Conservation (phyloP, 2,797 vertebrate genomes). For the Decapterus maruadsi region DNA sequence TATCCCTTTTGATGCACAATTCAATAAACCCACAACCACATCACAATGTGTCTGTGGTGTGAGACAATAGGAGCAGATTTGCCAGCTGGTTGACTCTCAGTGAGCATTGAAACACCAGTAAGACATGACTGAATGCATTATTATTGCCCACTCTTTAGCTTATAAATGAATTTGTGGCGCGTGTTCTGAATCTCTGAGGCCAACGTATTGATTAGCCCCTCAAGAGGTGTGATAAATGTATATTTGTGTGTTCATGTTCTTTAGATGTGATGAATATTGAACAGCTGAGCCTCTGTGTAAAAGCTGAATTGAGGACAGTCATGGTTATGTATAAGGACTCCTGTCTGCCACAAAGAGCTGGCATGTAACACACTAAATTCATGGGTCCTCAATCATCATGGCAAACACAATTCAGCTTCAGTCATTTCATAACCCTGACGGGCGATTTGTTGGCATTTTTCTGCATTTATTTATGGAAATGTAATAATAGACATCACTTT, state of each 20-base stretch:
- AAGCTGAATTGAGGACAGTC: slow-evolving; percentile 66
- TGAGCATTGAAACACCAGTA: slow-evolving; percentile 69
- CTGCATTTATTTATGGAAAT: slow-evolving; percentile 37
- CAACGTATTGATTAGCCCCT: slow-evolving; percentile 83
- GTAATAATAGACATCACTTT: slow-evolving; percentile 29
- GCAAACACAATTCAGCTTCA: slow-evolving; percentile 47
- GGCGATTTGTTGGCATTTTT: slow-evolving; percentile 30
- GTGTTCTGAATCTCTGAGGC: slow-evolving; percentile 81
- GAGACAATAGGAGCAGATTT: slow-evolving; percentile 72
- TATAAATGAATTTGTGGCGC: slow-evolving; percentile 84
- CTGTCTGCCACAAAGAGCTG: slow-evolving; percentile 53
- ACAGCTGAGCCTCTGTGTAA: slow-evolving; percentile 72
- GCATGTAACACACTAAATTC: slow-evolving; percentile 61
- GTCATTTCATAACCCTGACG: slow-evolving; percentile 41
- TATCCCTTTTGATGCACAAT: slow-evolving; percentile 48
- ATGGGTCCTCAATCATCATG: slow-evolving; percentile 60
- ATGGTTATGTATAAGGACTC: slow-evolving; percentile 76
- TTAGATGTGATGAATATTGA: slow-evolving; percentile 86
- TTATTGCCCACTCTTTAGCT: slow-evolving; percentile 82
- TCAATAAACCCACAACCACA: slow-evolving; percentile 58
- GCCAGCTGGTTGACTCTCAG: slow-evolving; percentile 72
- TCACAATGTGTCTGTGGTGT: slow-evolving; percentile 42
- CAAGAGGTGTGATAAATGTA: slow-evolving; percentile 86
- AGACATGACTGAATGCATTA: slow-evolving; percentile 82
- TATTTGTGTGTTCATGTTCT: slow-evolving; percentile 86